Evolutionary conservation across 2,888 invertebrate genomes (phyloP).

Genomic region (Temnothorax rugatulus): DNA sequence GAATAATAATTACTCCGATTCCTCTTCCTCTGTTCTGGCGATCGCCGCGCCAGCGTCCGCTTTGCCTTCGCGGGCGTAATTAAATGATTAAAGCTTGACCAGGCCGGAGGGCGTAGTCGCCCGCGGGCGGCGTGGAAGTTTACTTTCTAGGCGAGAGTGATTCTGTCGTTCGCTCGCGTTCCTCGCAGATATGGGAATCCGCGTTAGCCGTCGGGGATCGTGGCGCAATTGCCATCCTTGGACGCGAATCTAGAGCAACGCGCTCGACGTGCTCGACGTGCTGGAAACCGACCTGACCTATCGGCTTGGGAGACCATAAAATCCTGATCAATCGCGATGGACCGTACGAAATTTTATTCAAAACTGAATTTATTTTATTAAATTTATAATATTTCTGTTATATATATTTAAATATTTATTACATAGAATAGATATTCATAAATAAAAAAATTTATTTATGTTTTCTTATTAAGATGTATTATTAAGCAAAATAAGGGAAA

Average conservation of each 20-base stretch:
- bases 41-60: neutral
- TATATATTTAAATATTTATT: neutral
- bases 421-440: neutral
- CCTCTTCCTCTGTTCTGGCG: neutral
- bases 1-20: neutral
- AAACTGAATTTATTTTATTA: neutral
- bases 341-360: neutral
- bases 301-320: constrained; percentile 15
- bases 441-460: neutral
- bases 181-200: constrained; percentile 83
- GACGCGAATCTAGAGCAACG: constrained; percentile 80
- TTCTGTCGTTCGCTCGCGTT: constrained; percentile 57
- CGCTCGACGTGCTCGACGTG: constrained; percentile 49
- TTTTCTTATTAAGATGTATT: neutral
- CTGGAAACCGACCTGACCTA: constrained; percentile 37
- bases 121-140: constrained; percentile 66
- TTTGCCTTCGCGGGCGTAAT: constrained; percentile 68
- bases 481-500: neutral
- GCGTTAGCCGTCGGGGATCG: constrained; percentile 74
- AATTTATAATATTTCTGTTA: neutral
- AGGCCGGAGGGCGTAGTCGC: constrained; percentile 69
- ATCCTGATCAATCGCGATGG: constrained; percentile 16
- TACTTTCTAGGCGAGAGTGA: constrained; percentile 76
- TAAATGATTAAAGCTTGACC: constrained; percentile 78
- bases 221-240: constrained; percentile 82